Conservation (phyloP, 2,888 invertebrate species). For the Pseudococcus jackbeardsleyi region DNA sequence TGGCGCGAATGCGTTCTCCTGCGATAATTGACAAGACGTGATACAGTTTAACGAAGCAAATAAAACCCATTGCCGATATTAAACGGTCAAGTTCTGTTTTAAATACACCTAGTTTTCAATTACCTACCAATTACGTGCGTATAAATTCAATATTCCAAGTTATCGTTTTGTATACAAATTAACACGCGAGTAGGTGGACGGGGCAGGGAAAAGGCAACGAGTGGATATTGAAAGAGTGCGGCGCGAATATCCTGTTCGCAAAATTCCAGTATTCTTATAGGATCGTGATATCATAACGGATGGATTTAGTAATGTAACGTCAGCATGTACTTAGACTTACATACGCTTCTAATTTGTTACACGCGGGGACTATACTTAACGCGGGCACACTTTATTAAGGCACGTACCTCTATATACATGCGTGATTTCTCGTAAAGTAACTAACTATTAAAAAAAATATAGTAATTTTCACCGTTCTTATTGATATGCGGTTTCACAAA, state of each 20-base stretch:
- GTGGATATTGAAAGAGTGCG: slow-evolving; percentile 8
- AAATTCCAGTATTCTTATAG: slow-evolving; percentile 33
- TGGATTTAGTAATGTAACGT: slow-evolving; percentile 54
- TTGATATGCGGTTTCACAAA: slow-evolving; percentile 50
- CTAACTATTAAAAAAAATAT: slow-evolving; percentile 21
- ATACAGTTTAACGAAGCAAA: slow-evolving; percentile 47
- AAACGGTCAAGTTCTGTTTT: slow-evolving; percentile 54
- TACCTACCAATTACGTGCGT: slow-evolving; percentile 52
- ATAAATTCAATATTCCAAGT: slow-evolving; percentile 25
- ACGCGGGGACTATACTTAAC: slow-evolving; percentile 46
- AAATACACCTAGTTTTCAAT: slow-evolving; percentile 51
- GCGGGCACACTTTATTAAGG: slow-evolving; percentile 45
- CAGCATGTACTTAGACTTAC: slow-evolving; percentile 7
- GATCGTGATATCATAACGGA: slow-evolving; percentile 51
- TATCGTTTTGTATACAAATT: slow-evolving; percentile 9
- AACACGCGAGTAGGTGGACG: not conserved
- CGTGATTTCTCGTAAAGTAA: slow-evolving; percentile 53
- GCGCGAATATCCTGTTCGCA: slow-evolving; percentile 51
- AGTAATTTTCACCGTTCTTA: slow-evolving; percentile 40
- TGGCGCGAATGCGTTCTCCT: not conserved
- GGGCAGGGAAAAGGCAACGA: not conserved
- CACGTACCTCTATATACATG: slow-evolving; percentile 22
- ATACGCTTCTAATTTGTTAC: slow-evolving; percentile 39
- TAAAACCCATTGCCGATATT: not conserved
- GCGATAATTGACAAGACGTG: slow-evolving; percentile 10